These are phyloP conservation scores for Enoplosus armatus DNA, from an alignment of 2,797 vertebrate species.

Conservation along the genomic window DNA sequence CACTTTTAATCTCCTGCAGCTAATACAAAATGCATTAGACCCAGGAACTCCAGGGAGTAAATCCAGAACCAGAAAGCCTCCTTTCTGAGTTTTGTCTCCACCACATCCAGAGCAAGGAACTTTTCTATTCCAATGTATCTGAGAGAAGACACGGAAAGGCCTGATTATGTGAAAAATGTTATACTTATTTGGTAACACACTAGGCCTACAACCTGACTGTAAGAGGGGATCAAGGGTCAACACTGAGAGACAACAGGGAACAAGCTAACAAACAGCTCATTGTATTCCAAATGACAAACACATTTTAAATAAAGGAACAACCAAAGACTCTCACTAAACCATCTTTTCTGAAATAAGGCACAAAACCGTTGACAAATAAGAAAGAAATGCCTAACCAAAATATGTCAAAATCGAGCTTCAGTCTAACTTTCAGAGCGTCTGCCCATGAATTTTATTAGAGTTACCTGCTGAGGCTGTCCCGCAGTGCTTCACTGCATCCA, in stretches of 20 bases:
- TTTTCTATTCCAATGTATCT: slow-evolving; percentile 6
- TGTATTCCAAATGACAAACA: not conserved
- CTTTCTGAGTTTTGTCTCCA: slow-evolving; percentile 12
- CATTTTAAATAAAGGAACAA: not conserved
- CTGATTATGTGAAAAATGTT: slow-evolving; percentile 29
- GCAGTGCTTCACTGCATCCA: not conserved
- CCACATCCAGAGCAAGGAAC: not conserved
- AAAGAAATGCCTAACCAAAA: not conserved
- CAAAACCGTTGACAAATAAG: not conserved
- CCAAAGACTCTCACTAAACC: not conserved
- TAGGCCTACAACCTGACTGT: not conserved
- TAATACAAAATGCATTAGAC: slow-evolving; percentile 31
- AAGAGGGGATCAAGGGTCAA: not conserved
- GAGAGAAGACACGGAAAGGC: slow-evolving; percentile 3
- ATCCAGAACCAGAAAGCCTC: slow-evolving; percentile 9
- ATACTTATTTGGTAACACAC: slow-evolving; percentile 9
- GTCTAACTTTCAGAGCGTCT: slow-evolving; percentile 12
- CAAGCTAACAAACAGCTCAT: not conserved
- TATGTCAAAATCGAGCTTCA: not conserved
- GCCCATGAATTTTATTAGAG: slow-evolving; percentile 21
- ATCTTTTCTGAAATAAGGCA: slow-evolving; percentile 12
- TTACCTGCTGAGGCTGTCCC: slow-evolving; percentile 8
- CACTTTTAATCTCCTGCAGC: slow-evolving; percentile 28
- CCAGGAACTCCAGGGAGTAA: slow-evolving; percentile 8
- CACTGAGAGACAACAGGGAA: not conserved